Conservation (phyloP, 2,113 vertebrate species). For the Suncus etruscus region DNA sequence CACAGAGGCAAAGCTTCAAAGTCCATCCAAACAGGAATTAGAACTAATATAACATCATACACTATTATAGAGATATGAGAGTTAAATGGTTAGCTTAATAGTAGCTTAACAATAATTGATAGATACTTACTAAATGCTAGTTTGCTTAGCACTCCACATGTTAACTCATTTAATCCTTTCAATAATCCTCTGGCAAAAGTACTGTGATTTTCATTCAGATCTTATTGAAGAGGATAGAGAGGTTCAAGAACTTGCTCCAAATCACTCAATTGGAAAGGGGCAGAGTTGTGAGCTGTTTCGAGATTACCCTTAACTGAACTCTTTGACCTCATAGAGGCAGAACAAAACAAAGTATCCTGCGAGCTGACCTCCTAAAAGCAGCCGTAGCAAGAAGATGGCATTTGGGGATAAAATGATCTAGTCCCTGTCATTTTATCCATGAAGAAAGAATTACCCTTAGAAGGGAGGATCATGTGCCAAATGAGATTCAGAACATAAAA, state of each 20-base stretch:
- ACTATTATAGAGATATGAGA: no score
- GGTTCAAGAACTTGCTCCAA: slow-evolving; percentile 4
- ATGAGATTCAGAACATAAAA: not conserved
- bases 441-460: not conserved
- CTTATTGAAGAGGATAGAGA: slow-evolving; percentile 31
- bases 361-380: not conserved
- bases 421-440: not conserved
- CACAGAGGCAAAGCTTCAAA: not conserved
- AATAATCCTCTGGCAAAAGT: not conserved
- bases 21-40: not conserved
- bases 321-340: slow-evolving; percentile 1
- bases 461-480: not conserved
- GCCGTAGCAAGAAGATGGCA: not conserved
- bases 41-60: not conserved
- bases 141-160: not conserved
- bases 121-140: not conserved
- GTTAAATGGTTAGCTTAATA: no score
- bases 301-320: not conserved
- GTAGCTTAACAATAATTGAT: not conserved
- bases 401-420: not conserved
- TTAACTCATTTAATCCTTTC: not conserved
- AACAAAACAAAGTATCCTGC: not conserved
- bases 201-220: not conserved
- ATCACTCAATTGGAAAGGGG: slow-evolving; percentile 20
- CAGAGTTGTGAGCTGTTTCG: not conserved